A percentile compares a stretch with the other conserved stretches of the same genome.
Conservation (phyloP, 2,113 vertebrate species). For the Plestiodon gilberti region DNA sequence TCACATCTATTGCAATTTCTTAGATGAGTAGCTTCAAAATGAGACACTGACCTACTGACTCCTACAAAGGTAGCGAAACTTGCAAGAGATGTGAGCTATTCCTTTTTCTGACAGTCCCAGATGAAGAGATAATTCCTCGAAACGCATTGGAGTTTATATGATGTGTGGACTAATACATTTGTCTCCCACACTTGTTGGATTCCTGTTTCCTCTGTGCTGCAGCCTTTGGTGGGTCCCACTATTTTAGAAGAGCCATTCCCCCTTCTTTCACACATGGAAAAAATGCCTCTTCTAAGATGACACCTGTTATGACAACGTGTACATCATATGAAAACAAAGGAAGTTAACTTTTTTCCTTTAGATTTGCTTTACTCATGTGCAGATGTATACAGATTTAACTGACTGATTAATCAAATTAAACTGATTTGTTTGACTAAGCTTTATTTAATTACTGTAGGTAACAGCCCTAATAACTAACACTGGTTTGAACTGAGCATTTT, state of each 20-base stretch:
- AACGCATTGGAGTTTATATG: not conserved
- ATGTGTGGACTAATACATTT: not conserved
- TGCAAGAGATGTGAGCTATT: not conserved
- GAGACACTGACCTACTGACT: constrained; percentile 1
- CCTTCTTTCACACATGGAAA: not conserved
- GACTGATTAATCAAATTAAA: not conserved
- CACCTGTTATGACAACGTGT: not conserved
- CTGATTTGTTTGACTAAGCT: not conserved
- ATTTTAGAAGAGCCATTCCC: not conserved
- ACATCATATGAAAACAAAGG: not conserved
- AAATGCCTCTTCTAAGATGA: not conserved
- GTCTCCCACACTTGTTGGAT: not conserved
- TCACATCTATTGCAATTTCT: constrained; percentile 16
- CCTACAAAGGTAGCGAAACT: not conserved
- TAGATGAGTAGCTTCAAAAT: not conserved
- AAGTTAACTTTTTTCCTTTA: not conserved
- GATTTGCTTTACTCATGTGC: not conserved
- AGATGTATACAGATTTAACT: not conserved
- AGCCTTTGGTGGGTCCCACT: not conserved
- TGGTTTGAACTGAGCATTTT: not conserved
- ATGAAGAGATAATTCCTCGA: constrained; percentile 9
- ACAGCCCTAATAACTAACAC: not conserved
- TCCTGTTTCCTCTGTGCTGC: not conserved
- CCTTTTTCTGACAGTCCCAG: constrained; percentile 9
- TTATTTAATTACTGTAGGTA: not conserved